Conservation (phyloP, 2,797 vertebrate species). For the Poecilia wingei region DNA sequence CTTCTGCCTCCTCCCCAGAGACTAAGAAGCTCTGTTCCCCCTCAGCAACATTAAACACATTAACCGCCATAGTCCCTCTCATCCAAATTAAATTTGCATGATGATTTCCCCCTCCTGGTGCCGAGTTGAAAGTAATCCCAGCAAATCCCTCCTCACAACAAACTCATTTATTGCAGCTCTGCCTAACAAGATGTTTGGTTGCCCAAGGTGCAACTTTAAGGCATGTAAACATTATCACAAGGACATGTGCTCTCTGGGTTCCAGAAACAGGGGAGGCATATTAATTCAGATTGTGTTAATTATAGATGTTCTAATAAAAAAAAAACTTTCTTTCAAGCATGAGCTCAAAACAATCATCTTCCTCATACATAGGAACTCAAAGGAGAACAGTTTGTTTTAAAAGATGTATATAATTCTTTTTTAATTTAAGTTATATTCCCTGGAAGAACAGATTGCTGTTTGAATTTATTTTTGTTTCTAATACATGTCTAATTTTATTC, state of each 20-base stretch:
- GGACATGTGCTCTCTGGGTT: slow-evolving; percentile 58
- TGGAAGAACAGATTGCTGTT: background rate
- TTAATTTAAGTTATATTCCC: background rate
- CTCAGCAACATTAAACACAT: slow-evolving; percentile 48
- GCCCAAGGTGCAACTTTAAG: slow-evolving; percentile 53
- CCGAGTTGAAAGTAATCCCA: slow-evolving; percentile 70
- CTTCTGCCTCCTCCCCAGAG: slow-evolving; percentile 45
- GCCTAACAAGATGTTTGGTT: slow-evolving; percentile 67
- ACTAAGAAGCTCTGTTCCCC: slow-evolving; percentile 40
- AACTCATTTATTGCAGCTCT: slow-evolving; percentile 61
- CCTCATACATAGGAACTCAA: slow-evolving; percentile 1
- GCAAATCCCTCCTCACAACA: slow-evolving; percentile 69
- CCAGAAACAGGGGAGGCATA: slow-evolving; percentile 40
- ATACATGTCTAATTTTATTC: slow-evolving; percentile 9
- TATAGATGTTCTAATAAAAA: slow-evolving; percentile 44
- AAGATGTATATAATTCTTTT: background rate
- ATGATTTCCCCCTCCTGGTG: slow-evolving; percentile 58
- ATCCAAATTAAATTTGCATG: slow-evolving; percentile 57
- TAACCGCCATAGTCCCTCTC: slow-evolving; percentile 47
- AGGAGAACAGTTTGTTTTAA: slow-evolving; percentile 7
- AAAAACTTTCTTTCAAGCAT: slow-evolving; percentile 23
- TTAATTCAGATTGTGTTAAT: slow-evolving; percentile 56
- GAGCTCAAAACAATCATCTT: slow-evolving; percentile 2
- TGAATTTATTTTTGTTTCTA: background rate
- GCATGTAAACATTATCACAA: slow-evolving; percentile 67